Conservation (phyloP, 2,888 invertebrate species). For the Lasius fuliginosus region DNA sequence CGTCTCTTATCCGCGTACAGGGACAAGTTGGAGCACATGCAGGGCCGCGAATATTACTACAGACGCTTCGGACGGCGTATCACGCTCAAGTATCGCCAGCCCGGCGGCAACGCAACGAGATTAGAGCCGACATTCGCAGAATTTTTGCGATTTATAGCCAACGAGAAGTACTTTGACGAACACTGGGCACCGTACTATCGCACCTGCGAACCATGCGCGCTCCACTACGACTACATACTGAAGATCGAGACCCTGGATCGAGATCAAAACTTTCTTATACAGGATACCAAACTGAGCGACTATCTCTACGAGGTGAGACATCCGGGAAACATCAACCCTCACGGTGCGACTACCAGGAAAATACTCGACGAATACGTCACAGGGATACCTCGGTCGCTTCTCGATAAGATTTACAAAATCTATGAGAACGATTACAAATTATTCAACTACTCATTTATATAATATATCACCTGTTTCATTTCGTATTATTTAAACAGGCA, state of each 20-base stretch:
- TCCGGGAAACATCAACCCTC: slow-evolving; percentile 76
- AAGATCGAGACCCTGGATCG: slow-evolving; percentile 86
- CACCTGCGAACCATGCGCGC: slow-evolving; percentile 87
- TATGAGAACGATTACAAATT: slow-evolving; percentile 86
- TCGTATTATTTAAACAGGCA: slow-evolving; percentile 1
- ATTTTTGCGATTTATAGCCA: slow-evolving; percentile 86
- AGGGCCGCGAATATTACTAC: slow-evolving; percentile 82
- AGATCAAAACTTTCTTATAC: slow-evolving; percentile 85
- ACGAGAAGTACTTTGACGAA: slow-evolving; percentile 84
- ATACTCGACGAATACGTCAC: slow-evolving; percentile 81
- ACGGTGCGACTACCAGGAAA: slow-evolving; percentile 79
- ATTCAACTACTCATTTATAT: slow-evolving; percentile 84
- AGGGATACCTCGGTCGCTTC: slow-evolving; percentile 76
- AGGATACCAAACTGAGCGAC: slow-evolving; percentile 74
- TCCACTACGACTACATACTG: slow-evolving; percentile 87
- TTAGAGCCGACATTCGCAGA: slow-evolving; percentile 85
- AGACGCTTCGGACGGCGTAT: slow-evolving; percentile 82
- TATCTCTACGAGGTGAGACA: slow-evolving; percentile 71
- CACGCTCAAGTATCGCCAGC: slow-evolving; percentile 76
- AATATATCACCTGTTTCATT: slow-evolving; percentile 5
- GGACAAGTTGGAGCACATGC: slow-evolving; percentile 86
- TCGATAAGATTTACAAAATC: slow-evolving; percentile 82
- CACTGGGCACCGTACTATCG: slow-evolving; percentile 87
- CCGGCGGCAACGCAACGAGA: slow-evolving; percentile 68
- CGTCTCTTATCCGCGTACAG: slow-evolving; percentile 87